phyloP scores from a whole-genome alignment of 2,888 invertebrate genomes.

The Xestoiulus laeticollis region DNA sequence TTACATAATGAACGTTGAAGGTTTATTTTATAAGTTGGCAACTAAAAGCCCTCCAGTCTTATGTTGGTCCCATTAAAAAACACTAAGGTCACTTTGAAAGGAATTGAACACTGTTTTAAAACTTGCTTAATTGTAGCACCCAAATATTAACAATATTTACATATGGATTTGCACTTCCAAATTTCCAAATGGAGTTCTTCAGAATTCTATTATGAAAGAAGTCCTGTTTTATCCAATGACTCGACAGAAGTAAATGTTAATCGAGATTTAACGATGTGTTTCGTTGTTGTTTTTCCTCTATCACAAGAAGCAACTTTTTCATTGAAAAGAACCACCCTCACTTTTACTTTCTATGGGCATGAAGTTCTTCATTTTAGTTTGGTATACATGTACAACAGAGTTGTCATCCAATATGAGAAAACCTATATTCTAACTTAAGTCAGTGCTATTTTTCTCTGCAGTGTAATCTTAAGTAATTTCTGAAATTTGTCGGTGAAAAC shows the following conservation, averaged over 20 bases:
- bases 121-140: not conserved
- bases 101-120: not conserved
- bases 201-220: not conserved
- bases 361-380: not conserved
- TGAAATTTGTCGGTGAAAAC: not conserved
- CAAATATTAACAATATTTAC: not conserved
- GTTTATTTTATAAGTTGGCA: not conserved
- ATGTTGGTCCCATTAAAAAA: not conserved
- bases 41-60: not conserved
- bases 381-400: too few species aligned
- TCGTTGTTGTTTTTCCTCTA: slow-evolving; percentile 2
- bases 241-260: slow-evolving; percentile 31
- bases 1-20: slow-evolving; percentile 35
- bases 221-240: slow-evolving; percentile 20
- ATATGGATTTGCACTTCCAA: not conserved
- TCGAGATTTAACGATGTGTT: slow-evolving; percentile 13
- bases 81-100: slow-evolving; percentile 20
- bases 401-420: not conserved
- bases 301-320: not conserved
- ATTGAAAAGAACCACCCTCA: not conserved
- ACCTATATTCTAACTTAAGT: too few species aligned
- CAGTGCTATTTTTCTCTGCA: too few species aligned
- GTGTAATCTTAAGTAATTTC: too few species aligned
- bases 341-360: not conserved
- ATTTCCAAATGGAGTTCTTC: not conserved